Evolutionary conservation across 2,113 vertebrate genomes (phyloP).

Genomic region (Grammomys surdaster): DNA sequence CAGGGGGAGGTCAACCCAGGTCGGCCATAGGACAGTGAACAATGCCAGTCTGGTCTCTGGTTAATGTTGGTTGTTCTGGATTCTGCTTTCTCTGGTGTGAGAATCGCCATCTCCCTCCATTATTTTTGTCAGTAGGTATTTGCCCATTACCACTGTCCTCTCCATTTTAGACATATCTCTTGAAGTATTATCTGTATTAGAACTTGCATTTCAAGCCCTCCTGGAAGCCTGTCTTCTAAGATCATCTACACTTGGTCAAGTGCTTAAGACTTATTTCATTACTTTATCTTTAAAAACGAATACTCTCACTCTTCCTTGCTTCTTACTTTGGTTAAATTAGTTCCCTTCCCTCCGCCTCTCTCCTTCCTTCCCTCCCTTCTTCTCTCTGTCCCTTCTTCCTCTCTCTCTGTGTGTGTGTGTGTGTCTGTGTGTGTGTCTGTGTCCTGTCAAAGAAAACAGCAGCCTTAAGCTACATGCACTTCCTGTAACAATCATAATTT

Average conservation of each 20-base stretch:
- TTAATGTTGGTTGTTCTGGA: background rate
- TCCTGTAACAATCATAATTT: background rate
- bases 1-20: background rate
- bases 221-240: background rate
- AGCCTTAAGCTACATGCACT: background rate
- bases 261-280: constrained; percentile 42
- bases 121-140: constrained; percentile 32
- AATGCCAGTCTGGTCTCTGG: background rate
- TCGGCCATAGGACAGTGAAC: background rate
- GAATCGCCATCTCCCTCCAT: background rate
- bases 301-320: background rate
- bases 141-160: background rate
- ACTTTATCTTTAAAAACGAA: background rate
- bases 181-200: background rate
- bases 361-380: background rate
- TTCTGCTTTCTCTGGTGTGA: background rate
- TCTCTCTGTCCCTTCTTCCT: background rate
- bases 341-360: background rate
- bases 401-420: background rate
- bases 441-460: constrained; percentile 19
- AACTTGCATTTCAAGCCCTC: constrained; percentile 6
- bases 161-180: constrained; percentile 16
- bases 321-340: constrained; percentile 44
- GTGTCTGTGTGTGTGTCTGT: background rate
- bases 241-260: background rate